Percentiles rank a stretch among this genome's conserved stretches.
Evolutionary conservation across 2,113 vertebrate species (phyloP).

Genomic region (Strigops habroptila): DNA sequence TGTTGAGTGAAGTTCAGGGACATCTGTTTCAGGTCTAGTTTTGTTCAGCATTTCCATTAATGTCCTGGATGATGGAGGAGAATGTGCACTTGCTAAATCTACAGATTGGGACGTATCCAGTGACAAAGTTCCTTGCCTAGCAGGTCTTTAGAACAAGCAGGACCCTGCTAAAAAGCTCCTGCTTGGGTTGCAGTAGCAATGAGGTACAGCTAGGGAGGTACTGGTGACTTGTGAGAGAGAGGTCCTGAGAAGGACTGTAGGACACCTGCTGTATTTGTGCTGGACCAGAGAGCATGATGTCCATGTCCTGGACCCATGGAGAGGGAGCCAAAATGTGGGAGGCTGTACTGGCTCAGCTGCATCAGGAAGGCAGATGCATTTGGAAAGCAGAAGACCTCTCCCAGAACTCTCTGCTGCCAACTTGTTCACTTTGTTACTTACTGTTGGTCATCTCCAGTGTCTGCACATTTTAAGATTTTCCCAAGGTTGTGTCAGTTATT

Average conservation of each 20-base stretch:
- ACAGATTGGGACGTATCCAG: background rate
- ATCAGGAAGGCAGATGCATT: background rate
- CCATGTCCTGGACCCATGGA: rapidly evolving
- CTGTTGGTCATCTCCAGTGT: background rate
- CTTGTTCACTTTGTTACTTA: background rate
- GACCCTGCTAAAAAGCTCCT: background rate
- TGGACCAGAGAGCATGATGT: background rate
- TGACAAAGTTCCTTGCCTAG: background rate
- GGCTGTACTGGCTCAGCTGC: background rate
- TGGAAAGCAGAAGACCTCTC: background rate
- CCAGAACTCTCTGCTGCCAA: background rate
- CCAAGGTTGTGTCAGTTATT: background rate
- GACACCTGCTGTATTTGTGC: background rate
- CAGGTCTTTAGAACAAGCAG: background rate
- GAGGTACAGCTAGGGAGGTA: background rate
- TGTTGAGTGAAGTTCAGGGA: background rate
- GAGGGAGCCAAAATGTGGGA: background rate
- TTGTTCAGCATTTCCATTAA: background rate
- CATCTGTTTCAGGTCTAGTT: background rate
- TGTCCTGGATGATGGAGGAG: background rate
- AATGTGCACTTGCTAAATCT: background rate
- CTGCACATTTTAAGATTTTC: background rate
- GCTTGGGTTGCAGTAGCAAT: background rate
- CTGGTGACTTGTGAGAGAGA: background rate
- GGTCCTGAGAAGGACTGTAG: background rate